Conservation (phyloP, 2,797 vertebrate species). For the Zalophus californianus region DNA sequence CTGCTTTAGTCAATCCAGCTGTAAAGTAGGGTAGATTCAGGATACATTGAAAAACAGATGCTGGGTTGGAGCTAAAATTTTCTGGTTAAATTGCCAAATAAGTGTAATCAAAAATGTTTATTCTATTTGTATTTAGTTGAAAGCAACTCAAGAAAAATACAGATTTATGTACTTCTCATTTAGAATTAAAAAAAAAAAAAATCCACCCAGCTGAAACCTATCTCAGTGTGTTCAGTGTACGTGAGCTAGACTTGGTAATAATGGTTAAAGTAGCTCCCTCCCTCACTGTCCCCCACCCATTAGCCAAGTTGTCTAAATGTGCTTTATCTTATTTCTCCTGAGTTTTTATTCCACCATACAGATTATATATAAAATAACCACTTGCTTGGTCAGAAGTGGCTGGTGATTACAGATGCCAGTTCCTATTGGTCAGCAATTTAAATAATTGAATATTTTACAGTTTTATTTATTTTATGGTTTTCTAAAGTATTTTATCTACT, state of each 20-base stretch:
- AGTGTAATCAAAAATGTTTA: constrained; percentile 59
- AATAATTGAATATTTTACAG: background rate
- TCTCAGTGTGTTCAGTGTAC: background rate
- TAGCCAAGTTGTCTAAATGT: background rate
- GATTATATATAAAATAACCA: background rate
- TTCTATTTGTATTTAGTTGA: constrained; percentile 61
- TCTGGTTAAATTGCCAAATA: constrained; percentile 61
- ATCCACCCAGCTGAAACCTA: background rate
- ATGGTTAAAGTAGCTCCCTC: background rate
- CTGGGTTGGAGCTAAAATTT: constrained; percentile 66
- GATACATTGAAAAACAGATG: constrained; percentile 57
- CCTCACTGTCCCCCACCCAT: background rate
- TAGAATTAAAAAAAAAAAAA: background rate
- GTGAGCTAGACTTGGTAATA: background rate
- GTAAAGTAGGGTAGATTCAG: constrained; percentile 40
- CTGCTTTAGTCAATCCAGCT: constrained; percentile 30
- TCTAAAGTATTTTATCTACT: background rate
- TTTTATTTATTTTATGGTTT: background rate
- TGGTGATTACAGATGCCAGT: background rate
- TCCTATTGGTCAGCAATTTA: background rate
- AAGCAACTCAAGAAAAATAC: constrained; percentile 58
- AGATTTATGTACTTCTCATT: constrained; percentile 41
- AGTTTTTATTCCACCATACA: background rate
- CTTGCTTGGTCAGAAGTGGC: background rate
- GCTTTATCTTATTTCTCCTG: background rate